Base-by-base conservation (phyloP, 2,113 vertebrate genomes). In the Antechinus stuartii region DNA sequence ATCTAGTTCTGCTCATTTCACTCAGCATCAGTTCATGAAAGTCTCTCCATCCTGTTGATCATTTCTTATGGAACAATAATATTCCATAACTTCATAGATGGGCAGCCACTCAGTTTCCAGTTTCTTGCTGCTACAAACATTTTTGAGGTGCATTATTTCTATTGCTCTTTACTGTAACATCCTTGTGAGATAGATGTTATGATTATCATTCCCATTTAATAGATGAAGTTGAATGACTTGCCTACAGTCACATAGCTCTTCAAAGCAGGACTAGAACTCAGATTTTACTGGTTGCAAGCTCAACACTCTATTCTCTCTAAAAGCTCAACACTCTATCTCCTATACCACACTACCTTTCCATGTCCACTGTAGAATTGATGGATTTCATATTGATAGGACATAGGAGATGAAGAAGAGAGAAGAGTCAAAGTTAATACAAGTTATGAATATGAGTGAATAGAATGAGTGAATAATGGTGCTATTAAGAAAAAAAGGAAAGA, bases 171-270 rank as follows among this genome's bases (percentile, higher is more conserved):
- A 94, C 42, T 68, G 10, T 35, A 84, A 56, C 23, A 25, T 30
- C 22, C 11, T 91, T 92, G 52, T 92, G 47, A 91, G 24, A 7
- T 54, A 93, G 57, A 49, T 92, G 49, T 47, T 90, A 92, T 90
- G 25, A 14, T 57, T 91, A 35, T 68, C 3, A 89, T 91, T 47
- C 56, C 56, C 95, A 94, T 94, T 96, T 94, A 92, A 5, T 24
- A 68, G 25, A 84, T 56, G 91, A 94, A 54, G 16, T 95, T 91
- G 54, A 94, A 35, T 47, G 54, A 93, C 50, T 96, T 25, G 92
- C 56, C 30, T 11, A 68, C 30, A 68, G 35, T 35, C 27, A 56
- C 55, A 14, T 35, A 35, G 57, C 57, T 68, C 12, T 68, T 10
- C 4, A 30, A 68, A 68, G 27, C 12, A 35, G 30, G 61, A 68